These are phyloP conservation scores for Bugula neritina DNA, from an alignment of 2,888 invertebrate species.

Conservation along the genomic window DNA sequence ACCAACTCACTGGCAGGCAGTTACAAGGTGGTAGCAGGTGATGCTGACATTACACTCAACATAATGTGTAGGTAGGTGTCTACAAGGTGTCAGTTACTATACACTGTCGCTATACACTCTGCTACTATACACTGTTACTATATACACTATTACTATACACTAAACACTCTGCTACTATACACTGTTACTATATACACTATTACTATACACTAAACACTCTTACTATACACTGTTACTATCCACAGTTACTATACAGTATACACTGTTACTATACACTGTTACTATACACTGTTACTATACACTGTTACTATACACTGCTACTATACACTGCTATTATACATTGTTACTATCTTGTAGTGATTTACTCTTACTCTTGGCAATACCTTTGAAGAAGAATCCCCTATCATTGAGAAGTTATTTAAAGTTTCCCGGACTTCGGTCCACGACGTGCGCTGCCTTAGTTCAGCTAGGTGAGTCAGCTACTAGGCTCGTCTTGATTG, in stretches of 20 bases:
- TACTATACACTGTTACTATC: background rate
- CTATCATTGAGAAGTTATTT: background rate
- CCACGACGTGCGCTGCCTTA: slow-evolving; percentile 1
- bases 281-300: background rate
- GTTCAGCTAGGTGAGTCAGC: background rate
- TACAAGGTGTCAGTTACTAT: background rate
- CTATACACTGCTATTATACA: background rate
- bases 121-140: background rate
- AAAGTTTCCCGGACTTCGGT: background rate
- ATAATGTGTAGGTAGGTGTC: slow-evolving; percentile 7
- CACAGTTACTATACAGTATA: background rate
- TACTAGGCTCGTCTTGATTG: too few relatives aligned
- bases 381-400: background rate
- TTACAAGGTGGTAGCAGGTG: background rate
- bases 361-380: background rate
- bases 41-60: slow-evolving; percentile 7
- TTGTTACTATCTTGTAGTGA: slow-evolving; percentile 7
- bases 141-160: background rate
- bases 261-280: background rate
- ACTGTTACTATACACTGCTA: background rate
- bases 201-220: background rate
- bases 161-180: background rate
- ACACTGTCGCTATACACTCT: background rate
- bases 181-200: background rate
- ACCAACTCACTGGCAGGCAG: background rate